Evolutionary conservation across 2,888 invertebrate species (phyloP).

Genomic region (Spodoptera picta): DNA sequence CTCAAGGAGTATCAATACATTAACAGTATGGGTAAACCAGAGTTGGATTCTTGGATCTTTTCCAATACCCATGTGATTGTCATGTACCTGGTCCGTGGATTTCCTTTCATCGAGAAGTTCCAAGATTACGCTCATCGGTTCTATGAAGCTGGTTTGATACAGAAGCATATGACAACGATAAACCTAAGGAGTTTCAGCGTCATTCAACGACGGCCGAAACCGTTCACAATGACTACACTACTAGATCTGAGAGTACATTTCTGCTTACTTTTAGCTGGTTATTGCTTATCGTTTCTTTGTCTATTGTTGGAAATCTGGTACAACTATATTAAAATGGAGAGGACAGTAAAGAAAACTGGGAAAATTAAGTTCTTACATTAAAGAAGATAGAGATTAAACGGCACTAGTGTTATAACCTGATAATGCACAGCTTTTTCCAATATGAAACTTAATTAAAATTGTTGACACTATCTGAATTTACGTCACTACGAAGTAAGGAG

Average conservation of each 20-base stretch:
- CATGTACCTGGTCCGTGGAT: constrained; percentile 68
- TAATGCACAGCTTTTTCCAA: too few species aligned
- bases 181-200: constrained; percentile 49
- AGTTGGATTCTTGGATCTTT: constrained; percentile 64
- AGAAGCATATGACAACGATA: constrained; percentile 58
- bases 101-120: constrained; percentile 62
- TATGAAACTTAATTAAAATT: too few species aligned
- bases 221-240: constrained; percentile 27
- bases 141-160: constrained; percentile 69
- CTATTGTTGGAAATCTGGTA: constrained; percentile 64
- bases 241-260: constrained; percentile 68
- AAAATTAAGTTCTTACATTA: constrained; percentile 3
- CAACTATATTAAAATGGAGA: constrained; percentile 32
- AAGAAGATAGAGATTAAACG: too few species aligned
- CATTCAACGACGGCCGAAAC: constrained; percentile 49
- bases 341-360: constrained; percentile 18
- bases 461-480: too few species aligned
- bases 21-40: constrained; percentile 59
- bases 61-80: constrained; percentile 57
- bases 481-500: too few species aligned
- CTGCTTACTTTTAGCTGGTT: constrained; percentile 61
- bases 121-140: constrained; percentile 62
- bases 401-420: too few species aligned
- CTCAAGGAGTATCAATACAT: constrained; percentile 63
- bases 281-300: constrained; percentile 59